Evolutionary conservation across 2,888 invertebrate species (phyloP), one percentile per base, ranked within the genome.

Genomic region (Polyommatus icarus): DNA sequence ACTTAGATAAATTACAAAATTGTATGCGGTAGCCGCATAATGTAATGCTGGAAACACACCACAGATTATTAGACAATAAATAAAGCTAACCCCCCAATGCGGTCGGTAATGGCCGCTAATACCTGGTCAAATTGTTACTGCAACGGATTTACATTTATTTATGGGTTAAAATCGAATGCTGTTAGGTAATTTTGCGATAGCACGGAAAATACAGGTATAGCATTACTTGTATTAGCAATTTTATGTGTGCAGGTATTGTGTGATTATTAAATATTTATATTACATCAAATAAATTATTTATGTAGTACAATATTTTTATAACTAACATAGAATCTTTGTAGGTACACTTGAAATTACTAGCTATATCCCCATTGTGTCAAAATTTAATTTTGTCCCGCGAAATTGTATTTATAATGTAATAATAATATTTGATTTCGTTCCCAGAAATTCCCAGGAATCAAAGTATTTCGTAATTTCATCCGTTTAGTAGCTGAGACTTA

Each of bases 41-140:
- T 24, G 61, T 67, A 67, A 67, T 67, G 67, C 61, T 24, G 24
- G 61, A 24, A 61, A 32, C 67, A 32, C 29, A 67, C 67, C 29
- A 32, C 67, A 15, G 67, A 67, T 67, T 67, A 32, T 29, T 67
- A 67, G 67, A 67, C 67, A 32, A 67, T 67, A 67, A 67, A 67
- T 67, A 67, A 67, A 67, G 67, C 67, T 67, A 67, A 32, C 29
- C 67, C 67, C 29, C 29, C 12, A 32, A 29, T 67, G 29, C 67
- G 67, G 67, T 24, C 10, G 29, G 59, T 24, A 24, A 24, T 61
- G 61, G 29, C 67, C 67, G 67, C 67, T 67, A 67, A 67, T 67
- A 67, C 67, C 67, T 67, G 67, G 67, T 67, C 67, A 32, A 18
- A 32, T 67, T 29, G 67, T 32, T 29, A 32, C 67, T 32, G 67